Conservation (phyloP, 2,113 vertebrate species). For the Campylomormyrus tamandua region DNA sequence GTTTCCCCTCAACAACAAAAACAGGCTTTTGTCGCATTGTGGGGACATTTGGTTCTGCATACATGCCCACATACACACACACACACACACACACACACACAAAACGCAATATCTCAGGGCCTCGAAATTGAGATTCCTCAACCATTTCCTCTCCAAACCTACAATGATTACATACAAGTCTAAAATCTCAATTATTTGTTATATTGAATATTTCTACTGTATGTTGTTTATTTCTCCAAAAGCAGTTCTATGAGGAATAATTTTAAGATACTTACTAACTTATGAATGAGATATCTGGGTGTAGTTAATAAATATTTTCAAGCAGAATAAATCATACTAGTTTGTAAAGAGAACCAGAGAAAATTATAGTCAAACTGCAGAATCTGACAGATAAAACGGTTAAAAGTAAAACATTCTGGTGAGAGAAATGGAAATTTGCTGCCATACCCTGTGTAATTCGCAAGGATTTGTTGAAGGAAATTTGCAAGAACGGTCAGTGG, state of each 20-base stretch:
- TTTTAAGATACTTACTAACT: background rate
- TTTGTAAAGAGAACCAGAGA: background rate
- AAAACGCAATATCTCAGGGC: background rate
- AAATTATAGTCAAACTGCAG: background rate
- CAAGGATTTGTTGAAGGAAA: conserved; percentile 29
- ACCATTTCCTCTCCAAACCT: background rate
- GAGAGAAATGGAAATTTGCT: conserved; percentile 18
- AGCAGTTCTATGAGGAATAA: background rate
- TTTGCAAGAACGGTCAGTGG: conserved; percentile 35
- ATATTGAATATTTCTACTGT: background rate
- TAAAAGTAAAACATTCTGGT: background rate
- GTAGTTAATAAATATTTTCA: background rate
- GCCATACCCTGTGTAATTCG: conserved; percentile 42
- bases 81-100: background rate
- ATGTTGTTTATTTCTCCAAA: background rate
- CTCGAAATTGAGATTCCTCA: background rate
- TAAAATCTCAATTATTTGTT: background rate
- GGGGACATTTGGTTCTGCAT: background rate
- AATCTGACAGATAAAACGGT: background rate
- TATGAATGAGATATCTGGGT: background rate
- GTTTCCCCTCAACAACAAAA: too few species aligned
- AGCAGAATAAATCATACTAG: background rate
- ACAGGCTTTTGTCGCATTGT: background rate
- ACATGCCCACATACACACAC: background rate
- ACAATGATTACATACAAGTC: background rate